Conservation (phyloP, 2,797 vertebrate genomes). For the Epinephelus malabaricus region DNA sequence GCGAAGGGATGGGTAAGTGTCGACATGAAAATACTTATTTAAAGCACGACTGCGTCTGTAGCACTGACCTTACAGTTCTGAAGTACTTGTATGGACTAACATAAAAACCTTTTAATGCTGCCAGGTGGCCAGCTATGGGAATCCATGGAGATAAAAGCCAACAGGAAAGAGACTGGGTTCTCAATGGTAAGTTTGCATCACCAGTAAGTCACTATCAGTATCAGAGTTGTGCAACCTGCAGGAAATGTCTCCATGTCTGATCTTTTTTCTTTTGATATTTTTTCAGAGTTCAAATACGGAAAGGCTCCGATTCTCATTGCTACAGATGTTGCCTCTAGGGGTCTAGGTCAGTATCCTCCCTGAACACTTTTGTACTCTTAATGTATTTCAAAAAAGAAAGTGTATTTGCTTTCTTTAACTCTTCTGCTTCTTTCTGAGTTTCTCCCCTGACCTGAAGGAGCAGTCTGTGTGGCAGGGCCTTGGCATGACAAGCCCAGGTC, state of each 20-base stretch:
- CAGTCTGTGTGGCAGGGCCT: slow-evolving; percentile 99
- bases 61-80: fast-evolving
- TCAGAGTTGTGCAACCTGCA: neutral
- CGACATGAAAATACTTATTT: fast-evolving
- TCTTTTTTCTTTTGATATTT: slow-evolving; percentile 1
- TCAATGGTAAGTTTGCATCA: slow-evolving; percentile 89
- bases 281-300: slow-evolving; percentile 96
- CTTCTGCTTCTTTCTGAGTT: slow-evolving; percentile 97
- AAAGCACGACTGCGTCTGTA: too few species aligned
- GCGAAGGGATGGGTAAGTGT: slow-evolving; percentile 95
- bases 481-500: slow-evolving; percentile 99
- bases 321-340: slow-evolving; percentile 98
- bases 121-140: slow-evolving; percentile 98
- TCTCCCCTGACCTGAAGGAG: slow-evolving; percentile 96
- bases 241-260: neutral
- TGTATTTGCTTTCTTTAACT: slow-evolving; percentile 99
- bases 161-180: slow-evolving; percentile 98
- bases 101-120: fast-evolving
- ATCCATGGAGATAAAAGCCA: slow-evolving; percentile 99
- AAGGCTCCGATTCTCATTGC: slow-evolving; percentile 99
- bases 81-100: neutral
- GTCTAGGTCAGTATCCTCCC: slow-evolving; percentile 91
- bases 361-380: slow-evolving; percentile 11
- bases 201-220: fast-evolving
- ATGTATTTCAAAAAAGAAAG: slow-evolving; percentile 90